Base-by-base conservation (phyloP, 1,140 invertebrate genomes). In the Cepaea nemoralis region DNA sequence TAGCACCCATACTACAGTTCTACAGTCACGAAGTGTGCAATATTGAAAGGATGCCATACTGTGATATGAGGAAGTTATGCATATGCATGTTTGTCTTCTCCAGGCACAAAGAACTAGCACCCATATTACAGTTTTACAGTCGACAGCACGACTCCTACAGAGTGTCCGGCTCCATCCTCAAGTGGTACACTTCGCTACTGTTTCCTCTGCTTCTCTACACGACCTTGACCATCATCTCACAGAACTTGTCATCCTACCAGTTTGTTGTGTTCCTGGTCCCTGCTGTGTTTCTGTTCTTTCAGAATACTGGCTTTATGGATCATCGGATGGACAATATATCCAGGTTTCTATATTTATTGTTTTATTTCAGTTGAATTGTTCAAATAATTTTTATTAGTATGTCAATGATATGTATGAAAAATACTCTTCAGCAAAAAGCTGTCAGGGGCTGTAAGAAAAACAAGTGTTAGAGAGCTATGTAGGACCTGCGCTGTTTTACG, bases 241-340 rank as follows among this genome's bases (percentile, higher is more conserved):
- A 79, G 8, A 77, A 75, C 48, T n/a, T 86, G 5, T 39, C 76
- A 10, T 66, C 37, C 27, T 85, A 86, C 71, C 86, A 89, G 67
- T 86, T 83, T 0, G 37, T 85, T 40, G 81, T 87, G 8, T 75
- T 87, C 33, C 24, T 85, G 19, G 50, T 81, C 12, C 83, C 83
- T 48, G 22, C 86, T 14, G 59, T 59, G 45, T 70, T 66, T n/a
- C 40, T 88, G 24, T 16, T 85, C 8, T 80, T 75, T 37, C 27
- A 33, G 1, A 19, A 83, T 16, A 75, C 59, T 5, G 83, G 74
- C 74, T 66, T 84, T 22, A 59, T 59, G 55, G 42, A 24, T 6
- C 88, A 90, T 37, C 87, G 89, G 78, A 77, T 90, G 33, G 35
- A 83, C 0, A 86, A 90, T 84, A 69, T 90, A 8, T 87, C 84